phyloP scores from a whole-genome alignment of 2,113 vertebrate genomes.

The Pteropus alecto region DNA sequence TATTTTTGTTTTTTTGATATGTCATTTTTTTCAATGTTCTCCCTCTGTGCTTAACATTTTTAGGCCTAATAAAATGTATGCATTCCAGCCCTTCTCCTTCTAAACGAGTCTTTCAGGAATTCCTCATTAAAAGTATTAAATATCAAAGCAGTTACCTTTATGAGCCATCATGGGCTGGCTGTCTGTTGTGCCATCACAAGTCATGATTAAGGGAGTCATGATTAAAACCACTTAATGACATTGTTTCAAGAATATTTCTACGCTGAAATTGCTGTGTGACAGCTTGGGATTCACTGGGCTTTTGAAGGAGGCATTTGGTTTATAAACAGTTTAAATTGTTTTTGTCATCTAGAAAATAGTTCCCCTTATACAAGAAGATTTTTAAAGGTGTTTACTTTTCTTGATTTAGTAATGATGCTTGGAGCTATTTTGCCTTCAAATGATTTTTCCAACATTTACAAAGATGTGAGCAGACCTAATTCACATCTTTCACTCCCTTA shows the following conservation, averaged over 20 bases:
- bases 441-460: background rate
- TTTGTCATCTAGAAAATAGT: conserved; percentile 41
- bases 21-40: conserved; percentile 22
- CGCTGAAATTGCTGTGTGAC: background rate
- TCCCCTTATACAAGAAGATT: conserved; percentile 23
- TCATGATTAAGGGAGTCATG: background rate
- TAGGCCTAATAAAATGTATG: background rate
- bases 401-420: conserved; percentile 19
- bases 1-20: background rate
- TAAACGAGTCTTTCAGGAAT: background rate
- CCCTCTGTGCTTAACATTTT: background rate
- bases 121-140: background rate
- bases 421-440: conserved; percentile 11
- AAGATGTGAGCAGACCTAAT: background rate
- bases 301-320: conserved; percentile 6
- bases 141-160: background rate
- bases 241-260: background rate
- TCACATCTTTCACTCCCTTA: background rate
- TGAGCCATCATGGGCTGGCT: background rate
- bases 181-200: background rate
- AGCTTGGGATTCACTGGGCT: background rate
- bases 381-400: background rate
- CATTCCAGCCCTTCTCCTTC: background rate
- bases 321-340: conserved; percentile 39
- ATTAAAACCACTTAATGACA: background rate